These are phyloP conservation scores for Nothobranchius kuhntae DNA, from an alignment of 2,113 vertebrate species.

Conservation along the genomic window DNA sequence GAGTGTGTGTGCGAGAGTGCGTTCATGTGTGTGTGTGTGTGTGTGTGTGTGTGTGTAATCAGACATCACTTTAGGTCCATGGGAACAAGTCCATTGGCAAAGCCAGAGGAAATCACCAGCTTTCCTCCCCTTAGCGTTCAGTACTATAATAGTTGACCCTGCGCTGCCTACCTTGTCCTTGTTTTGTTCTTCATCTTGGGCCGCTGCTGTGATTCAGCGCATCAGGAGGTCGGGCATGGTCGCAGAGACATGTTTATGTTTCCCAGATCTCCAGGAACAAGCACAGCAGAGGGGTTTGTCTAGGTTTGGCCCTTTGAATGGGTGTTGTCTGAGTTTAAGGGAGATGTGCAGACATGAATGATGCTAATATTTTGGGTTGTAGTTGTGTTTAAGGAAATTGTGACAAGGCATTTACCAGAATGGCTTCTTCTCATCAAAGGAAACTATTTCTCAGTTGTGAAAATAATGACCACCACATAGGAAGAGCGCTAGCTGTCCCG, in stretches of 20 bases:
- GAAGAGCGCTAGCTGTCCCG: conserved; percentile 68
- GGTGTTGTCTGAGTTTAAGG: conserved; percentile 33
- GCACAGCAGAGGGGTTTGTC: conserved; percentile 20
- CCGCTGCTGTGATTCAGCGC: conserved; percentile 80
- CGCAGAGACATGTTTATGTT: conserved; percentile 36
- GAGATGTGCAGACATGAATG: neutral
- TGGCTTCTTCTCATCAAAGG: conserved; percentile 26
- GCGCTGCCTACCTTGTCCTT: conserved; percentile 79
- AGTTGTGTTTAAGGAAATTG: neutral
- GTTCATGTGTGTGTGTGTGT: conserved; percentile 31
- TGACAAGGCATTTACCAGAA: conserved; percentile 13
- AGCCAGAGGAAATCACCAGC: conserved; percentile 87
- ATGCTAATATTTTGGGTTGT: conserved; percentile 18
- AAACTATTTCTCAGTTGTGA: conserved; percentile 62
- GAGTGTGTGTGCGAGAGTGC: conserved; percentile 6
- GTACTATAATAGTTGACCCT: conserved; percentile 84
- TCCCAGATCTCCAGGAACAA: conserved; percentile 29
- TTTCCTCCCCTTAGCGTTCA: conserved; percentile 81
- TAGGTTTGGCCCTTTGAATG: conserved; percentile 32
- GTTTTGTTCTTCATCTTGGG: conserved; percentile 38
- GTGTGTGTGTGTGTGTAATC: conserved; percentile 59
- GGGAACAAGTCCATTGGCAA: conserved; percentile 88
- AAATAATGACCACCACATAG: conserved; percentile 55
- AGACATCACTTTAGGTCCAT: conserved; percentile 90
- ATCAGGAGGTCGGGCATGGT: conserved; percentile 59